Evolutionary conservation across 2,888 invertebrate species (phyloP), one percentile per base, ranked within the genome.

Genomic region (Chrysina gloriosa): DNA sequence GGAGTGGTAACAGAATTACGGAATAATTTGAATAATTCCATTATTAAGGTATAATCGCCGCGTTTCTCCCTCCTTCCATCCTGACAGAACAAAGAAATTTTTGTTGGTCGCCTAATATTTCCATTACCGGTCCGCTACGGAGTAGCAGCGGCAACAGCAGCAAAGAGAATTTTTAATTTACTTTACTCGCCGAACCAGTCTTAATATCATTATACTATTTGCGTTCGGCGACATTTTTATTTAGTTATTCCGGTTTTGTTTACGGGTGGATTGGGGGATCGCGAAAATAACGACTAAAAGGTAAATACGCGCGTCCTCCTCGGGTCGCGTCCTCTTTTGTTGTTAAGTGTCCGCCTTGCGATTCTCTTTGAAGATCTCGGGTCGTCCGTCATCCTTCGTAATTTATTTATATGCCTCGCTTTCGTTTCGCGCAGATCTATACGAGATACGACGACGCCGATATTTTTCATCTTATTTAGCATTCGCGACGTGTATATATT

Each of bases 101-200:
- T n/a, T n/a, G n/a, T n/a, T n/a, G n/a, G n/a, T n/a, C n/a, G n/a
- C n/a, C n/a, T n/a, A n/a, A n/a, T n/a, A n/a, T n/a, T n/a, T n/a
- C n/a, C n/a, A n/a, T n/a, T n/a, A n/a, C n/a, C n/a, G n/a, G n/a
- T n/a, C n/a, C n/a, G n/a, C n/a, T n/a, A n/a, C n/a, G n/a, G n/a
- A n/a, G n/a, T n/a, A n/a, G n/a, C n/a, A n/a, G n/a, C n/a, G n/a
- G n/a, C n/a, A n/a, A n/a, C n/a, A n/a, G n/a, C n/a, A n/a, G n/a
- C n/a, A 61, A 68, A 65, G 42, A 16, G 68, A 65, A 68, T 68
- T 68, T 68, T 68, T 68, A 65, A 68, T 68, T 68, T 65, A 65
- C 21, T 65, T 64, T 48, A 29, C 50, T 39, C 29, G 19, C 48
- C 27, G 29, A 36, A 47, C 52, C 67, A 45, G n/a, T 31, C 39